These are phyloP conservation scores for Echinarachnius parma DNA, from an alignment of 53 echinoderm and acorn worm species.

Conservation along the genomic window DNA sequence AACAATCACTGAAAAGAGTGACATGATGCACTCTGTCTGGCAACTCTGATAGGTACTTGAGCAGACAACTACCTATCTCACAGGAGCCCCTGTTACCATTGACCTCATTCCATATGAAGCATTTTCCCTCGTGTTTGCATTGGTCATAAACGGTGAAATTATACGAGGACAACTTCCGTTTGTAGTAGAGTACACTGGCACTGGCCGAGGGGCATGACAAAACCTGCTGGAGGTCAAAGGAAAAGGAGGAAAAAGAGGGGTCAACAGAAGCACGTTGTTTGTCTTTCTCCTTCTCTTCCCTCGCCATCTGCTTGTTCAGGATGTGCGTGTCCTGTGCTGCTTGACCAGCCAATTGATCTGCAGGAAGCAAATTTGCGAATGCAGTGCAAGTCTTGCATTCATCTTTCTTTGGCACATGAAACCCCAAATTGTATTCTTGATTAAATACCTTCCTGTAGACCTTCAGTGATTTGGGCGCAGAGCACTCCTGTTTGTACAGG, in stretches of 20 bases:
- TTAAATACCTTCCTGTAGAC: neutral
- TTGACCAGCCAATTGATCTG: neutral
- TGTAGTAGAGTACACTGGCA: constrained; percentile 8
- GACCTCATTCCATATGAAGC: neutral
- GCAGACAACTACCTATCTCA: neutral
- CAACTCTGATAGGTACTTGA: neutral
- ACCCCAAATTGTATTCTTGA: neutral
- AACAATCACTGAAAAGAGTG: constrained; percentile 11
- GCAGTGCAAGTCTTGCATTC: neutral
- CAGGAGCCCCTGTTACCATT: constrained; percentile 3
- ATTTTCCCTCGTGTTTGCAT: neutral
- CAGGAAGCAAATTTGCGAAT: neutral
- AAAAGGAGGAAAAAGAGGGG: constrained; percentile 1
- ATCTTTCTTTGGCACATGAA: neutral
- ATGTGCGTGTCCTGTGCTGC: neutral
- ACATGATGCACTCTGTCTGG: constrained; percentile 1
- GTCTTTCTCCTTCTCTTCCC: neutral
- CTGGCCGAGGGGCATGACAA: neutral
- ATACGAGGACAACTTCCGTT: neutral
- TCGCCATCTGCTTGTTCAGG: neutral
- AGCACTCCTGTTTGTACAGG: no score
- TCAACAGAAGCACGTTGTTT: constrained; percentile 3
- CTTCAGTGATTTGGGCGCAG: neutral
- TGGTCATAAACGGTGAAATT: neutral
- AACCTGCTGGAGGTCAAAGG: neutral